These are phyloP conservation scores for Rhagonycha lutea DNA, from an alignment of 2,888 invertebrate species.

Conservation along the genomic window DNA sequence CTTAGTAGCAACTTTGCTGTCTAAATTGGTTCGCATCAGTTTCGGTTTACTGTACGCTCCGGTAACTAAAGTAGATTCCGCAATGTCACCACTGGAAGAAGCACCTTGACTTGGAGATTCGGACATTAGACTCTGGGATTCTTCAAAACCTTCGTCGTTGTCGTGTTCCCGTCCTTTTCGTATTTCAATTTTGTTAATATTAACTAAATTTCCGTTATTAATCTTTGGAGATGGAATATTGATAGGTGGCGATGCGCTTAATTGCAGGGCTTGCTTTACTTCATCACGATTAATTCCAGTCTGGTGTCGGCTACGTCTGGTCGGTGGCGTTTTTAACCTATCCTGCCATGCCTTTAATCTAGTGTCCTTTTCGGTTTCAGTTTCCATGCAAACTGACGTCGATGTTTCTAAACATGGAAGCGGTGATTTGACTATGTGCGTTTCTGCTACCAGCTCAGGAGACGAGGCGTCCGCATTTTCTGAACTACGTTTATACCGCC, in stretches of 20 bases:
- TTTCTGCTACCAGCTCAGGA: slow-evolving; percentile 57
- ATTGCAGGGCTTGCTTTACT: slow-evolving; percentile 68
- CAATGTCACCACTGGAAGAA: slow-evolving; percentile 67
- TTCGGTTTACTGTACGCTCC: slow-evolving; percentile 34
- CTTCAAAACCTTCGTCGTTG: slow-evolving; percentile 90
- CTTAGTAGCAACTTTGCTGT: slow-evolving; percentile 25
- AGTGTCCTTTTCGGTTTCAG: slow-evolving; percentile 61
- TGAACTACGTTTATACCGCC: slow-evolving; percentile 73
- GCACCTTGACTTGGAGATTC: slow-evolving; percentile 86
- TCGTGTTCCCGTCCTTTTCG: slow-evolving; percentile 65
- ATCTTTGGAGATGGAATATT: slow-evolving; percentile 23
- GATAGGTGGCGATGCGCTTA: slow-evolving; percentile 36
- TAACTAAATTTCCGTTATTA: background rate
- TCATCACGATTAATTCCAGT: slow-evolving; percentile 74
- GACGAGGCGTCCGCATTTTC: slow-evolving; percentile 53
- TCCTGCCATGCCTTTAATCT: slow-evolving; percentile 73
- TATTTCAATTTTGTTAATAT: slow-evolving; percentile 41
- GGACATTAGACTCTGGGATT: slow-evolving; percentile 85
- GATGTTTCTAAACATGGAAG: slow-evolving; percentile 59
- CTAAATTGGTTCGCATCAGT: slow-evolving; percentile 14
- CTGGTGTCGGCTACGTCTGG: slow-evolving; percentile 62
- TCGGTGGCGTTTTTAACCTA: slow-evolving; percentile 59
- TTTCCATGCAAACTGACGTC: slow-evolving; percentile 57
- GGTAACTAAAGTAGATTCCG: slow-evolving; percentile 48
- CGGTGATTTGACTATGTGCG: slow-evolving; percentile 43